Evolutionary conservation across 2,888 invertebrate genomes (phyloP).

Genomic region (Theristus sp.): DNA sequence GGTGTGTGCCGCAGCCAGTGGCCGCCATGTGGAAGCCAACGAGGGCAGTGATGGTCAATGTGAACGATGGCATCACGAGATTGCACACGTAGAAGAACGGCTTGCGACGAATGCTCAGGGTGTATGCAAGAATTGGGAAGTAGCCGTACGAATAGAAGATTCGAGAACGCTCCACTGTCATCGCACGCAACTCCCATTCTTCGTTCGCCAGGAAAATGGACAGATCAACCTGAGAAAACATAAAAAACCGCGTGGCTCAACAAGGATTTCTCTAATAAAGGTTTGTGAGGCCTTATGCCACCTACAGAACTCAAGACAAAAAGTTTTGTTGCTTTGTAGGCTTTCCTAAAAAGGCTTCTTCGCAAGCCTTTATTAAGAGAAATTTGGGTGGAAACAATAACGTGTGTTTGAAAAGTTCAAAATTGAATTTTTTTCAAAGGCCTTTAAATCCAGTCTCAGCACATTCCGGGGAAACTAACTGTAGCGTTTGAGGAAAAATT

Average conservation of each 20-base stretch:
- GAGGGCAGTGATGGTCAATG: conserved; percentile 5
- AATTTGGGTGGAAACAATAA: too few relatives aligned
- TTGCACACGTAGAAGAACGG: conserved; percentile 5
- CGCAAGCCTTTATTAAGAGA: too few relatives aligned
- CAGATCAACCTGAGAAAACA: conserved; percentile 47
- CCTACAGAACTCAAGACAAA: too few relatives aligned
- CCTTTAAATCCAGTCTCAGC: too few relatives aligned
- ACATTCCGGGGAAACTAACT: too few relatives aligned
- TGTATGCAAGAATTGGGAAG: conserved; percentile 7
- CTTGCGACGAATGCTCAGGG: conserved; percentile 3
- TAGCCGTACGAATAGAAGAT: conserved; percentile 7
- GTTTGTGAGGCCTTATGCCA: too few relatives aligned
- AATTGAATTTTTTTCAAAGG: too few relatives aligned
- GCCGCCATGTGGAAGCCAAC: conserved; percentile 9
- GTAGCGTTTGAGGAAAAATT: too few relatives aligned
- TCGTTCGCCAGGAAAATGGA: conserved; percentile 70
- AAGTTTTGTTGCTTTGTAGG: too few relatives aligned
- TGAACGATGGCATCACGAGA: not conserved
- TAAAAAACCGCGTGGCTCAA: too few relatives aligned
- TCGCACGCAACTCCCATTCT: conserved; percentile 51
- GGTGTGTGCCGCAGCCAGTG: not conserved
- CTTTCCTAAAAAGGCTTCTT: too few relatives aligned
- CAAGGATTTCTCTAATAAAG: not conserved
- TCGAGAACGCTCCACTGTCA: conserved; percentile 24
- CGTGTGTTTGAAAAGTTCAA: too few relatives aligned